Percentiles rank a stretch among this genome's conserved stretches.
These are phyloP conservation scores for Chromoteleia sp. DNA, from an alignment of 2,888 invertebrate genomes.

Conservation along the genomic window DNA sequence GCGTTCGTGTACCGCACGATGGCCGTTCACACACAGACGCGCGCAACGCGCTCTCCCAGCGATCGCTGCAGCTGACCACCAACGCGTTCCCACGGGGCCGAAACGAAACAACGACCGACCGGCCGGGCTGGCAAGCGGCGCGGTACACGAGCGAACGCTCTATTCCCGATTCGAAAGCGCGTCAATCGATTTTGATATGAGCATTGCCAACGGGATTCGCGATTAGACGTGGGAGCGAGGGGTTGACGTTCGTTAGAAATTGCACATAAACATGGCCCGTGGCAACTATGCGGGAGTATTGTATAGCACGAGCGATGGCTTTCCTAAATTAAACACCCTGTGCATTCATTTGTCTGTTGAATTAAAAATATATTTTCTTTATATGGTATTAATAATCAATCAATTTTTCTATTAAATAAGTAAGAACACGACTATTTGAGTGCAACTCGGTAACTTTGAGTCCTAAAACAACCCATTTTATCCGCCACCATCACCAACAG, in stretches of 20 bases:
- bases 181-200: constrained; percentile 60
- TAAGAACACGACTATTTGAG: too few relatives aligned
- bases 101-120: constrained; percentile 72
- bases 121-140: constrained; percentile 14
- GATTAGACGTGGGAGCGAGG: constrained; percentile 42
- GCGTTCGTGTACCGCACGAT: constrained; percentile 14
- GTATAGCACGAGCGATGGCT: too few relatives aligned
- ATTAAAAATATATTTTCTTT: too few relatives aligned
- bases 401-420: too few relatives aligned
- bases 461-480: too few relatives aligned
- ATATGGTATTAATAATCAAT: too few relatives aligned
- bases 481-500: too few relatives aligned
- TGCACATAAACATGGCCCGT: too few relatives aligned
- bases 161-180: constrained; percentile 52
- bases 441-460: too few relatives aligned
- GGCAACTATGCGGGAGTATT: too few relatives aligned
- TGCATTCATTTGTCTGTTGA: too few relatives aligned
- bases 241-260: constrained; percentile 17
- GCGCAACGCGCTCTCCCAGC: constrained; percentile 81
- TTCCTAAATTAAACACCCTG: too few relatives aligned
- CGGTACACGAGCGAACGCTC: constrained; percentile 18
- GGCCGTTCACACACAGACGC: constrained; percentile 68
- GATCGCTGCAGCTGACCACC: constrained; percentile 84
- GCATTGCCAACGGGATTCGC: constrained; percentile 43
- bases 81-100: constrained; percentile 84